Evolutionary conservation across 2,797 vertebrate genomes (phyloP).

Genomic region (Accipiter superciliosus): DNA sequence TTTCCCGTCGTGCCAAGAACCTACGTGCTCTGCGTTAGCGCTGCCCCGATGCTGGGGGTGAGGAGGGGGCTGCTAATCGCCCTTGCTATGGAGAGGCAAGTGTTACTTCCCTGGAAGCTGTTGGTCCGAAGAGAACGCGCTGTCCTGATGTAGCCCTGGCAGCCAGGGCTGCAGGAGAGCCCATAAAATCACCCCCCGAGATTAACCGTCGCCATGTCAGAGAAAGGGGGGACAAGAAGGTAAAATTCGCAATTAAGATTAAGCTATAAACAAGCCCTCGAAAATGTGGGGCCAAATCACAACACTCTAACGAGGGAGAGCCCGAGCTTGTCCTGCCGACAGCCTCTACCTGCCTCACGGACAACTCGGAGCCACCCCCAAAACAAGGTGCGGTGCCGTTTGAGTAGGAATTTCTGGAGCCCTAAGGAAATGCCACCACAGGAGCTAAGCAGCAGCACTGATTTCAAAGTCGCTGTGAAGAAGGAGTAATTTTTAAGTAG

Average conservation of each 20-base stretch:
- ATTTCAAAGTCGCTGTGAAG: not conserved
- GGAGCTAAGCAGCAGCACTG: not conserved
- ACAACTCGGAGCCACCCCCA: rapidly evolving
- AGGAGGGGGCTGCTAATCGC: conserved; percentile 18
- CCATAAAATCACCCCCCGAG: not conserved
- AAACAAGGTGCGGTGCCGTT: not conserved
- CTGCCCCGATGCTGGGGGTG: not conserved
- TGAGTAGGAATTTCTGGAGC: not conserved
- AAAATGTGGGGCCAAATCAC: not conserved
- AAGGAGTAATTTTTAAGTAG: not conserved
- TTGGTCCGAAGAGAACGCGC: not conserved
- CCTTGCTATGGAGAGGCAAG: not conserved
- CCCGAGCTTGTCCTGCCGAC: not conserved
- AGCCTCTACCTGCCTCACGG: not conserved
- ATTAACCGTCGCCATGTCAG: not conserved
- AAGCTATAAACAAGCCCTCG: not conserved
- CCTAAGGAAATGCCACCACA: not conserved
- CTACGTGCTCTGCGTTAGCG: not conserved
- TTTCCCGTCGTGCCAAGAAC: too few relatives aligned
- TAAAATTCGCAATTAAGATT: not conserved
- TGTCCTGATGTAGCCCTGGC: not conserved
- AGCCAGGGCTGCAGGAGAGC: not conserved
- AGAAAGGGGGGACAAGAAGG: not conserved
- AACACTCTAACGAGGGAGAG: not conserved
- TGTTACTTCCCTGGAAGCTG: not conserved